Base-by-base conservation (phyloP, 2,113 vertebrate genomes). In the Sceloporus undulatus region DNA sequence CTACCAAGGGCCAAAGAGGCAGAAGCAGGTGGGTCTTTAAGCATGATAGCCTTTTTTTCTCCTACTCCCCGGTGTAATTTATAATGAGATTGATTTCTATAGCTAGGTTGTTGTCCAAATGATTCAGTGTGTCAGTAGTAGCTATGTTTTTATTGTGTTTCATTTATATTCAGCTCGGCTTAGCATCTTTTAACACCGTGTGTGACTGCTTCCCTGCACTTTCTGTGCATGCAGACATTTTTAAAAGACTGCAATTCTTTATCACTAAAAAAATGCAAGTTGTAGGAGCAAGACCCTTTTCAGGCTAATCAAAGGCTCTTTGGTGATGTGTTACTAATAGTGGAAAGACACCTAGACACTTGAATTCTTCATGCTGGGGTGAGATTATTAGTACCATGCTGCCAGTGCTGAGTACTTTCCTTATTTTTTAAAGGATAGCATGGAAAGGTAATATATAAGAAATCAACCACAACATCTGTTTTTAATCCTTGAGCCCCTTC, bases 1-100 rank as follows among this genome's bases (percentile, higher is more conserved):
- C 75, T 52, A 42, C 65, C 27, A 52, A 68, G 74, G 66, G 85
- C 85, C 75, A 68, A 40, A 40, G 38, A 59, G 40, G 34, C 38
- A 34, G 29, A 62, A 74, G 62, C 19, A 52, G 74, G 56, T 23
- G 11, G 85, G 66, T 62, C 73, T 76, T 42, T 19, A 77, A 65
- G 56, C 74, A 77, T 66, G 38, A 76, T 13, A 23, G 84, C 25
- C 16, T 78, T 48, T n/a, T 21, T 29, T n/a, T 70, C 65, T 42
- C 48, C 25, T 48, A 9, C n/a, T 21, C 80, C 21, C 10, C 9
- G 34, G 68, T 48, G 29, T 23, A 79, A 68, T 86, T 79, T 70
- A 23, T 79, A 86, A 86, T 79, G 85, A 79, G 42, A 86, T 79
- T 79, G 59, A 86, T 85, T 78, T 78, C 74, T n/a, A n/a, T 34